phyloP scores from a whole-genome alignment of 2,797 vertebrate species.

The Cetoscarus ocellatus region DNA sequence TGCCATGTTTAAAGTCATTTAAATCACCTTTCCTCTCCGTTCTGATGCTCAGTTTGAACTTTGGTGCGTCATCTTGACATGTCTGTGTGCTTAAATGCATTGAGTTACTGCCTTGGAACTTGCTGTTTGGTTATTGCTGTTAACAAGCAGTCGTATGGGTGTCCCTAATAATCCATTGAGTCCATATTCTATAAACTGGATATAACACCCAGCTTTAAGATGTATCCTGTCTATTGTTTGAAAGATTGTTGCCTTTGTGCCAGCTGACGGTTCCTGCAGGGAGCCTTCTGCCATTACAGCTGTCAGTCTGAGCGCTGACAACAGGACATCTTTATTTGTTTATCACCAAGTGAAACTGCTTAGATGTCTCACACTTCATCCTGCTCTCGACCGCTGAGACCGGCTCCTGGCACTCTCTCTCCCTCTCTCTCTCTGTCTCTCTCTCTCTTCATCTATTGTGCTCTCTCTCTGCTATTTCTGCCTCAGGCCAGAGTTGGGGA shows the following conservation, averaged over 20 bases:
- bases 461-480: constrained; percentile 40
- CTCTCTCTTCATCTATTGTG: constrained; percentile 35
- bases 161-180: no score
- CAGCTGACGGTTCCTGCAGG: constrained; percentile 40
- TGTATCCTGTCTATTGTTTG: background rate
- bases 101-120: no score
- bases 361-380: constrained; percentile 47
- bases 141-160: no score
- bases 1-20: no score
- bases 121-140: no score
- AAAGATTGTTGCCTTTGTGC: constrained; percentile 6
- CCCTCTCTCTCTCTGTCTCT: constrained; percentile 22
- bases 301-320: constrained; percentile 52
- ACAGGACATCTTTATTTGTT: constrained; percentile 58
- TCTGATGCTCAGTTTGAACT: no score
- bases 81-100: no score
- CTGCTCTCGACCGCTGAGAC: constrained; percentile 44
- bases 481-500: constrained; percentile 57
- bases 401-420: constrained; percentile 23
- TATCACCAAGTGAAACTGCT: constrained; percentile 44
- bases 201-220: no score
- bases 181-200: no score
- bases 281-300: constrained; percentile 48
- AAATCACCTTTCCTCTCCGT: no score
- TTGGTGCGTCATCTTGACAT: no score